phyloP scores from a whole-genome alignment of 2,113 vertebrate genomes.

The Lasiurus cinereus region DNA sequence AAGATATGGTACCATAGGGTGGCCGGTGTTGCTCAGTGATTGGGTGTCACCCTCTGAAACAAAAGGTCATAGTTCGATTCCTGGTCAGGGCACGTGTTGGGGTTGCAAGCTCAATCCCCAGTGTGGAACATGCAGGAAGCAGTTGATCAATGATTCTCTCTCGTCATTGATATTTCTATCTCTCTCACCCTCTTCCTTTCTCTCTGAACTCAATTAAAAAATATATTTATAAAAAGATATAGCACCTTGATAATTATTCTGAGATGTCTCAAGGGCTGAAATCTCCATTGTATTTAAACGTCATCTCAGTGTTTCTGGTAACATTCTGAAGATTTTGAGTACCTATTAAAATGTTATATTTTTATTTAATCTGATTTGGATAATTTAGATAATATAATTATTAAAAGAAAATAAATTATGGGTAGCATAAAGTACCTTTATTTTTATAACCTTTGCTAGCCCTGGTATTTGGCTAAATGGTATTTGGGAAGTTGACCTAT shows the following conservation, averaged over 20 bases:
- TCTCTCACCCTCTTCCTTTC: too few relatives aligned
- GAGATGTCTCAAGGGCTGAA: not conserved
- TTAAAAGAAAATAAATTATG: conserved; percentile 9
- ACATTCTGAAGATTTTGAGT: not conserved
- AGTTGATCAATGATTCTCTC: too few relatives aligned
- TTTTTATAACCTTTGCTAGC: conserved; percentile 34
- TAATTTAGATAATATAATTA: not conserved
- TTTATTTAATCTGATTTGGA: not conserved
- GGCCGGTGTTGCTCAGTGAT: too few relatives aligned
- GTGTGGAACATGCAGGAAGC: too few relatives aligned
- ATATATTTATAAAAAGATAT: not conserved
- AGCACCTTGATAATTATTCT: not conserved
- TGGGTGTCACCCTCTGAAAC: too few relatives aligned
- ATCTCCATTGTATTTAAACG: not conserved
- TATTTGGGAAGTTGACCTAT: not conserved
- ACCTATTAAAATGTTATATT: conserved; percentile 3
- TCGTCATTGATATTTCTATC: too few relatives aligned
- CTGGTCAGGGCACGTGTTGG: too few relatives aligned
- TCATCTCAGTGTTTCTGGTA: not conserved
- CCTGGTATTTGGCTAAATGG: not conserved
- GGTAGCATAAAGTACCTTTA: not conserved
- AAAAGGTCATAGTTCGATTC: too few relatives aligned
- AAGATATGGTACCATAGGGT: too few relatives aligned
- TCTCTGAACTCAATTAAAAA: too few relatives aligned
- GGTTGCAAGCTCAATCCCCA: too few relatives aligned